These are phyloP conservation scores for Etia nguti DNA, from an alignment of 2,113 vertebrate genomes.

Conservation along the genomic window DNA sequence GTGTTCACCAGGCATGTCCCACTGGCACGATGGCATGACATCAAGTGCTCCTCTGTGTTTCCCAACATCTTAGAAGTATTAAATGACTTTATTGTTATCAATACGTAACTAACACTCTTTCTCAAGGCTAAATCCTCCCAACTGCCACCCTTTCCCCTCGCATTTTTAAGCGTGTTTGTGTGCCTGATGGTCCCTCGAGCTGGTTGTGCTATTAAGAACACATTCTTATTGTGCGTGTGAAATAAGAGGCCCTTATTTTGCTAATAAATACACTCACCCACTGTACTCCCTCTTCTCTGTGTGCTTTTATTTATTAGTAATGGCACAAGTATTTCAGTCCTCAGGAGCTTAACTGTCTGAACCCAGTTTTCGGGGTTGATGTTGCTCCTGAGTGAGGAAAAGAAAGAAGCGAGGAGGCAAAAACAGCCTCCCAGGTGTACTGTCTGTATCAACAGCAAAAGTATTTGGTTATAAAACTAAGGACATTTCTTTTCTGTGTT, in stretches of 20 bases:
- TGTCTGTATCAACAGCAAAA: neutral
- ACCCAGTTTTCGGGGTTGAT: neutral
- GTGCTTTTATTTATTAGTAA: neutral
- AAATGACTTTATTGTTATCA: neutral
- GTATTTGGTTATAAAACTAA: neutral
- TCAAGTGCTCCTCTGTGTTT: neutral
- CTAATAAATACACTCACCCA: neutral
- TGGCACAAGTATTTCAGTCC: neutral
- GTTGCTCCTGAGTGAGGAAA: neutral
- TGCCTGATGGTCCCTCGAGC: neutral
- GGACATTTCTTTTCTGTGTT: slow-evolving; percentile 1
- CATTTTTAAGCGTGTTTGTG: neutral
- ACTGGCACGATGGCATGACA: neutral
- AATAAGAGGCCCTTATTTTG: neutral
- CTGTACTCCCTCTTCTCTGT: neutral
- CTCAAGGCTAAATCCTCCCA: neutral
- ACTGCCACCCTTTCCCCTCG: neutral
- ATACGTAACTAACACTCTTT: neutral
- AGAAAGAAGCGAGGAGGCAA: neutral
- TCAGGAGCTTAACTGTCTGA: neutral
- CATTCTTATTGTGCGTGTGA: neutral
- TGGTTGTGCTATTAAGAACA: neutral
- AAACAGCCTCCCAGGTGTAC: neutral
- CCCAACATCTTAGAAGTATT: neutral
- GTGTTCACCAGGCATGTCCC: neutral